Conservation (phyloP, 2,888 invertebrate genomes). For the Oasisia sp. region DNA sequence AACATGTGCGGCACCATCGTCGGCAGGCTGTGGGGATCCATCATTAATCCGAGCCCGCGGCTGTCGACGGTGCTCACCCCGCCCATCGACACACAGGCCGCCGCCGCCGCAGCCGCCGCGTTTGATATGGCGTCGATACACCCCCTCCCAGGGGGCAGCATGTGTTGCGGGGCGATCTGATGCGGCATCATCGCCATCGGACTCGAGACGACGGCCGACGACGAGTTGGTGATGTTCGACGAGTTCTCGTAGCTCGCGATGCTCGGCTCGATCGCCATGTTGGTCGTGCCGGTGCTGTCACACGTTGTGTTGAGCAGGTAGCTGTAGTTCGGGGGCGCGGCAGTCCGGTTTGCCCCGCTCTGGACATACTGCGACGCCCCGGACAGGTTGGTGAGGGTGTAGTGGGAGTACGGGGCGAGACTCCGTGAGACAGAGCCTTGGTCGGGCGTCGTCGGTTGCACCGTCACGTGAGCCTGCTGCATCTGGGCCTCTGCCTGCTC, state of each 20-base stretch:
- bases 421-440: not conserved
- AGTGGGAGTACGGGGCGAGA: not conserved
- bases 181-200: not conserved
- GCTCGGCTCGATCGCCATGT: not conserved
- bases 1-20: constrained; percentile 3
- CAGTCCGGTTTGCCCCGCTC: not conserved
- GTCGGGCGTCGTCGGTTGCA: not conserved
- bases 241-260: not conserved
- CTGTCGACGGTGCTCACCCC: not conserved
- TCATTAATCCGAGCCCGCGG: not conserved
- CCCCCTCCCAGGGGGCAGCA: not conserved
- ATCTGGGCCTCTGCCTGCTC: not conserved
- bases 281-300: not conserved
- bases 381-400: not conserved
- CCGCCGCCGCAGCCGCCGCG: not conserved
- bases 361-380: not conserved
- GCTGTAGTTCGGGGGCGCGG: constrained; percentile 10
- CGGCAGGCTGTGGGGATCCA: constrained; percentile 17
- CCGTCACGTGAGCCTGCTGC: not conserved
- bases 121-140: not conserved
- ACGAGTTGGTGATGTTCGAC: not conserved
- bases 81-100: not conserved
- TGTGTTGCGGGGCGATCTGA: not conserved
- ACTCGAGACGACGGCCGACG: not conserved
- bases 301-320: constrained; percentile 3